Evolutionary conservation across 2,113 vertebrate genomes (phyloP).

Genomic region (Glaucidium brasilianum): DNA sequence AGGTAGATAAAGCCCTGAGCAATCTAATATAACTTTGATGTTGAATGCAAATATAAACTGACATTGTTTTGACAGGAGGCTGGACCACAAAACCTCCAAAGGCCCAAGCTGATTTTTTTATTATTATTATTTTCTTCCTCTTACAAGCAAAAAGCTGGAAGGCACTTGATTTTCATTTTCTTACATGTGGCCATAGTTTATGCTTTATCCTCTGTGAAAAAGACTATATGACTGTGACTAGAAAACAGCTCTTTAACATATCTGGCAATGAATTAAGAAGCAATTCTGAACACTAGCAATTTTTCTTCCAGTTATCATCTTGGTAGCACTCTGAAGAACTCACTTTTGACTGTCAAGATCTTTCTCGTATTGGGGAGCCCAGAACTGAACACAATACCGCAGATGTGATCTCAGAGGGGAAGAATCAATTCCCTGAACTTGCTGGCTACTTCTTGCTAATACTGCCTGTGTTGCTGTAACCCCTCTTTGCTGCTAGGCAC

Average conservation of each 20-base stretch:
- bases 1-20: not conserved
- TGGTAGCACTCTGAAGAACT: not conserved
- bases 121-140: not conserved
- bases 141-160: not conserved
- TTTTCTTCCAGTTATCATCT: not conserved
- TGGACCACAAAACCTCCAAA: not conserved
- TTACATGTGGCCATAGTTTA: not conserved
- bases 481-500: not conserved
- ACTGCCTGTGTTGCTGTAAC: not conserved
- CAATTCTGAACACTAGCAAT: not conserved
- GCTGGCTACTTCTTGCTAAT: not conserved
- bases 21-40: not conserved
- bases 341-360: not conserved
- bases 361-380: not conserved
- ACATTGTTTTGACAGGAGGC: not conserved
- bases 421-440: too few species aligned
- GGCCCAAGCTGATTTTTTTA: not conserved
- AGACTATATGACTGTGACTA: not conserved
- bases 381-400: too few species aligned
- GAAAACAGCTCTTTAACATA: not conserved
- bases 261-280: not conserved
- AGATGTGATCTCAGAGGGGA: too few species aligned
- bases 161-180: not conserved
- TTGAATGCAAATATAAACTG: not conserved
- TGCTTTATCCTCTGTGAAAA: not conserved